Percentiles rank a stretch among this genome's conserved stretches.
Conservation (phyloP, 2,113 vertebrate genomes). For the Tragelaphus scriptus region DNA sequence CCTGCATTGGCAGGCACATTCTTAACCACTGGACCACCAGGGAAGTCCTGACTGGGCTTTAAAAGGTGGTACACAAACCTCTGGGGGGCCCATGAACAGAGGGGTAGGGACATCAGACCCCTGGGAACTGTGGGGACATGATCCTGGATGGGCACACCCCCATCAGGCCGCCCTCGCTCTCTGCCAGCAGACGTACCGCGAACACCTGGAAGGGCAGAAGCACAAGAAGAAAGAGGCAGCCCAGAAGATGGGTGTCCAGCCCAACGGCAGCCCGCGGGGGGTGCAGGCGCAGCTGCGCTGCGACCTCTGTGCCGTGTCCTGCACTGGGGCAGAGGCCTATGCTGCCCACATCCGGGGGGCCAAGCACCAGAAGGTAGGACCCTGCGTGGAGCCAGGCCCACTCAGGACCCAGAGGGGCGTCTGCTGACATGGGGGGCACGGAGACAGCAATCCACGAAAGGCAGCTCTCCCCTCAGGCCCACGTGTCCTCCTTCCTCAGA, state of each 20-base stretch:
- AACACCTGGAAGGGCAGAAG: constrained; percentile 88
- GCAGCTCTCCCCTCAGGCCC: not conserved
- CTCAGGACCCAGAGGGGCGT: not conserved
- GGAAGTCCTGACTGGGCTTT: not conserved
- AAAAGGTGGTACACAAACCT: accelerated
- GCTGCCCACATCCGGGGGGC: constrained; percentile 79
- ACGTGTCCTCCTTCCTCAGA: accelerated
- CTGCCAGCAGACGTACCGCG: constrained; percentile 81
- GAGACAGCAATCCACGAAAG: accelerated
- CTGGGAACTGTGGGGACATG: not conserved
- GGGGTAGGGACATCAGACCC: not conserved
- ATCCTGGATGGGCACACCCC: accelerated
- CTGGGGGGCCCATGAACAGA: accelerated
- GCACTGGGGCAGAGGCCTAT: constrained; percentile 83
- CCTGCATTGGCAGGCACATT: not conserved
- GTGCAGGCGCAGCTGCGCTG: constrained; percentile 82
- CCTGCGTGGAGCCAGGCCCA: not conserved
- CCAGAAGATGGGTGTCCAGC: constrained; percentile 76
- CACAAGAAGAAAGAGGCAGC: constrained; percentile 87
- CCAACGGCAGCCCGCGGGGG: constrained; percentile 69
- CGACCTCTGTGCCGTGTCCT: constrained; percentile 84
- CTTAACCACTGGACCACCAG: not conserved
- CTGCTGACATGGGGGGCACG: accelerated
- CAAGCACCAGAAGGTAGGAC: constrained; percentile 82
- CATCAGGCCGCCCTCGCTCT: not conserved